Evolutionary conservation across 2,888 invertebrate species (phyloP).

Genomic region (Cecidostiba fungosa): DNA sequence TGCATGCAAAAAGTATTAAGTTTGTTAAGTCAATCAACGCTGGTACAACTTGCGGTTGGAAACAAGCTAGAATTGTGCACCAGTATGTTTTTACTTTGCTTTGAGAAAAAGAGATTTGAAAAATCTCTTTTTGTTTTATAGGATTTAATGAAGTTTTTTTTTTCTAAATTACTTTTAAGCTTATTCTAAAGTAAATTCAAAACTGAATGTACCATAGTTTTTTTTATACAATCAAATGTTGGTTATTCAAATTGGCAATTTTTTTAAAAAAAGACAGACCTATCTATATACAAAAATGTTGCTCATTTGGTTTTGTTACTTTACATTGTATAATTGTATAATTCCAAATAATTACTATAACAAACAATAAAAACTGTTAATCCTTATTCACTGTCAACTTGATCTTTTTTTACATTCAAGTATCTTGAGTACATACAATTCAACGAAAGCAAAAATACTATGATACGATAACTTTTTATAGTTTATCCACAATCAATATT

Average conservation of each 20-base stretch:
- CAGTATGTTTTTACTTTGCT: not conserved
- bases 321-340: constrained; percentile 18
- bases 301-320: constrained; percentile 40
- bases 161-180: constrained; percentile 19
- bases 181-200: constrained; percentile 40
- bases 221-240: constrained; percentile 43
- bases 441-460: not conserved
- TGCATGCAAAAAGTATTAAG: constrained; percentile 24
- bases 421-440: not conserved
- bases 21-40: not conserved
- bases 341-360: constrained; percentile 22
- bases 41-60: constrained; percentile 35
- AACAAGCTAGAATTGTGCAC: not conserved
- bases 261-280: constrained; percentile 36
- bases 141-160: not conserved
- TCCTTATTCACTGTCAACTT: not conserved
- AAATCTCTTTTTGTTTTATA: constrained; percentile 27
- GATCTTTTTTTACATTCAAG: not conserved
- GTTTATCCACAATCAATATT: not conserved
- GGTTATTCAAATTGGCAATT: constrained; percentile 38
- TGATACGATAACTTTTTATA: not conserved
- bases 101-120: not conserved
- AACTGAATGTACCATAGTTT: constrained; percentile 40
- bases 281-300: constrained; percentile 59
- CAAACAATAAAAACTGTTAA: constrained; percentile 13